Evolutionary conservation across 2,888 invertebrate genomes (phyloP), one percentile per base, ranked within the genome.

Genomic region (Scaptomyza polygonia): DNA sequence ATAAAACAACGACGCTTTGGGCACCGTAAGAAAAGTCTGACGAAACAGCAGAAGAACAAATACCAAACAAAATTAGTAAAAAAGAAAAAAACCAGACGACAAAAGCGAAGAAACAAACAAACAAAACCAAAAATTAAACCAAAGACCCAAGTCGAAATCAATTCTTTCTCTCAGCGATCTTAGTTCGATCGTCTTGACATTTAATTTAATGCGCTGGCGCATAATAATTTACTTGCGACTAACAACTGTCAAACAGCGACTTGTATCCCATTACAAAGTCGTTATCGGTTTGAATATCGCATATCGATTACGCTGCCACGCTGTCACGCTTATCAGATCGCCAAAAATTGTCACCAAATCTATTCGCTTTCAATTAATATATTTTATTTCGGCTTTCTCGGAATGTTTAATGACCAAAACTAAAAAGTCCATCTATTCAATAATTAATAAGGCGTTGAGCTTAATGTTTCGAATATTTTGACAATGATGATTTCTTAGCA

Each of bases 1-100:
- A 88, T 85, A 88, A 85, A 84, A 80, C 88, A 88, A 85, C 88
- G 75, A 73, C 62, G 55, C 59, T 59, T 59, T 66, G 55, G 47
- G 39, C 45, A n/a, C 57, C 62, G 51, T 34, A 57, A 57, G 52
- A 52, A 57, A 56, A 52, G 4, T 25, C 25, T 25, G 25, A 25
- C 25, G 25, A 36, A 39, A 45, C 16, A 51, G 34, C 44, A 2
- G 2, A 29, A 29, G 29, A 29, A 54, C 39, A 56, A 32, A 34
- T n/a, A 30, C 48, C 9, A 45, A 32, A 58, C 42, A 52, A 53
- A 36, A n/a, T 1, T 1, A 5, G 3, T 4, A 32, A 0, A 11
- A 11, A 11, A 27, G 43, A 4, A 34, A 54, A 45, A 55, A 53
- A 67, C 56, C 29, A 21, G 21, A 21, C 48, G 48, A 54, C 34